These are phyloP conservation scores for Cotesia glomerata DNA, from an alignment of 1,140 invertebrate genomes.

Conservation along the genomic window DNA sequence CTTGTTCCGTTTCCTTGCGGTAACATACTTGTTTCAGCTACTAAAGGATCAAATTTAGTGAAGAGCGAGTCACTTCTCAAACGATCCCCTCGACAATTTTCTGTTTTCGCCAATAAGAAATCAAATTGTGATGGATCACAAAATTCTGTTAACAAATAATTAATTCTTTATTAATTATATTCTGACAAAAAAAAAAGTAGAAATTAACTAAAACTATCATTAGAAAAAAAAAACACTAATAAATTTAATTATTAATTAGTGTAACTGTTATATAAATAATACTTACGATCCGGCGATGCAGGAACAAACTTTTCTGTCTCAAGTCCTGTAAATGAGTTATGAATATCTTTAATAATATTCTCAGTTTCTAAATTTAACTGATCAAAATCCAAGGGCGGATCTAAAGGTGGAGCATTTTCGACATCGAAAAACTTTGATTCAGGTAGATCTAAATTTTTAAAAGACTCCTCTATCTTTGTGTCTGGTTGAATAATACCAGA, in stretches of 20 bases:
- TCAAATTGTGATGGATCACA: constrained; percentile 55
- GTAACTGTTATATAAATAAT: neutral
- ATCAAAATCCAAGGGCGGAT: constrained; percentile 36
- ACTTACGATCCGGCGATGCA: constrained; percentile 45
- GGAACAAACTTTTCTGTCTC: constrained; percentile 44
- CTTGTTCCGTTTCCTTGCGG: constrained; percentile 48
- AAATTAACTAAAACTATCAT: too few species aligned
- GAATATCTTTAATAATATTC: constrained; percentile 47
- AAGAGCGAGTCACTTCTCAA: constrained; percentile 66
- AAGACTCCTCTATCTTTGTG: neutral
- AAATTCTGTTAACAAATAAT: constrained; percentile 46
- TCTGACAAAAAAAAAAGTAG: too few species aligned
- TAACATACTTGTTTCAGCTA: constrained; percentile 58
- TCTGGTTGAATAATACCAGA: neutral
- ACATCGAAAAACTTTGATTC: neutral
- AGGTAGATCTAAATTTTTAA: neutral
- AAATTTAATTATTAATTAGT: too few species aligned
- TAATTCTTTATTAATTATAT: too few species aligned
- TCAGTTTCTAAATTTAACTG: constrained; percentile 42
- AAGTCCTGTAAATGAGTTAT: constrained; percentile 39
- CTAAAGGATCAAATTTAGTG: constrained; percentile 69
- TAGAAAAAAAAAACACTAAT: too few species aligned
- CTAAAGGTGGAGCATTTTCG: neutral
- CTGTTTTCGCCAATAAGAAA: constrained; percentile 47
- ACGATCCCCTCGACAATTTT: constrained; percentile 43